These are phyloP conservation scores for Noctua janthina DNA, from an alignment of 2,888 invertebrate species.

Conservation along the genomic window DNA sequence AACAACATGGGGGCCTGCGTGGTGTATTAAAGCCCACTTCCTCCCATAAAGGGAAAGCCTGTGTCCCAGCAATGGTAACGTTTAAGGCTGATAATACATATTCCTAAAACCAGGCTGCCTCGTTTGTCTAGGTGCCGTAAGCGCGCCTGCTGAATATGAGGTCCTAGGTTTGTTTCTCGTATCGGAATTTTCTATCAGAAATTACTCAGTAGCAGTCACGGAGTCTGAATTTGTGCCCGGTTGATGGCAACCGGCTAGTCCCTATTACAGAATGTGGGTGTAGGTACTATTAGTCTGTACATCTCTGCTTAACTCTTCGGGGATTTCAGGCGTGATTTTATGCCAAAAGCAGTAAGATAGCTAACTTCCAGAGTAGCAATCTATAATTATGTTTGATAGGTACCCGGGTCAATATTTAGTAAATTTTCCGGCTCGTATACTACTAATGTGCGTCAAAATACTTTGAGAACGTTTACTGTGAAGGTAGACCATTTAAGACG, in stretches of 20 bases:
- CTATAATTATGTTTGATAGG: conserved; percentile 51
- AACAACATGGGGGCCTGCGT: background rate
- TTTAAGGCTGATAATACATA: background rate
- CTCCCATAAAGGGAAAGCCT: background rate
- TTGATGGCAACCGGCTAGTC: too few species aligned
- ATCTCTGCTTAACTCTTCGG: background rate
- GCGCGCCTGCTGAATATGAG: background rate
- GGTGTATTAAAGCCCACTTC: too few species aligned
- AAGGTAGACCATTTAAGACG: conserved; percentile 4
- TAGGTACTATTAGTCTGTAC: background rate
- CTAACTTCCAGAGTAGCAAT: conserved; percentile 27
- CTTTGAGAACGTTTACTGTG: conserved; percentile 21
- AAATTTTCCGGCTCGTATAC: conserved; percentile 22
- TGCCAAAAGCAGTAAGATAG: conserved; percentile 12
- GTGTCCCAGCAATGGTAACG: background rate
- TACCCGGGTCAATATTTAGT: conserved; percentile 33
- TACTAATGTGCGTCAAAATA: conserved; percentile 26
- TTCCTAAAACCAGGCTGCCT: background rate
- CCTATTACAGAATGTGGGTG: background rate
- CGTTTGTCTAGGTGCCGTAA: background rate
- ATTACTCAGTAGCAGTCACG: background rate
- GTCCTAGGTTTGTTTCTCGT: background rate
- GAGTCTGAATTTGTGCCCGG: background rate
- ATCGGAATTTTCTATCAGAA: background rate
- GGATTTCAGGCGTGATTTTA: background rate